These are phyloP conservation scores for Tipula unca DNA, from an alignment of 2,888 invertebrate genomes.

Conservation along the genomic window DNA sequence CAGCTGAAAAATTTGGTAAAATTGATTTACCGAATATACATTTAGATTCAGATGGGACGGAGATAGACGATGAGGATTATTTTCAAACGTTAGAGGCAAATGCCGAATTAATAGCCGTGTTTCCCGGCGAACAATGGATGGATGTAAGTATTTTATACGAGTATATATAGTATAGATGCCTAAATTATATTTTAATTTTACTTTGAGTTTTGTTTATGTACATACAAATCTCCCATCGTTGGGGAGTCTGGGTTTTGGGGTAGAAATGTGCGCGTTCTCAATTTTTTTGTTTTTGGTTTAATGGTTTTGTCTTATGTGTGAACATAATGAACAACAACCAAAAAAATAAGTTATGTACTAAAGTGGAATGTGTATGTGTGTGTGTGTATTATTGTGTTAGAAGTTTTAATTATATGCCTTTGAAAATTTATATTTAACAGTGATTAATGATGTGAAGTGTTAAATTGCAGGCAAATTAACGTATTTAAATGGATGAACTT, in stretches of 20 bases:
- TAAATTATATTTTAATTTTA: neutral
- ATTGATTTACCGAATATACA: slow-evolving; percentile 66
- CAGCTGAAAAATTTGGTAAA: slow-evolving; percentile 62
- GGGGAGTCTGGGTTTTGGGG: no score
- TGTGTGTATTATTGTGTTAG: neutral
- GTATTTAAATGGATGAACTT: neutral
- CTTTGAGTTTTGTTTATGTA: neutral
- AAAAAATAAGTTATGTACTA: neutral
- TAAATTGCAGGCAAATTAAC: neutral
- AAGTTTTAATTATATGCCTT: neutral
- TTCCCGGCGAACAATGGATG: slow-evolving; percentile 67
- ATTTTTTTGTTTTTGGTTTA: neutral
- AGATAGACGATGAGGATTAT: slow-evolving; percentile 92
- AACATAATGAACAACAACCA: neutral
- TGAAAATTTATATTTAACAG: neutral
- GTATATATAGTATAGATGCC: no score
- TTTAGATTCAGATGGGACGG: slow-evolving; percentile 86
- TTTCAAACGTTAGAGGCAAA: slow-evolving; percentile 85
- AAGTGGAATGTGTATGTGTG: neutral
- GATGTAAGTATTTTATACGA: slow-evolving; percentile 39
- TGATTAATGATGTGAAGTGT: neutral
- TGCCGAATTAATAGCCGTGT: slow-evolving; percentile 74
- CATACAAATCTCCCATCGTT: neutral
- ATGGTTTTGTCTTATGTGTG: neutral
- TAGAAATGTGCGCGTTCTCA: no score